Evolutionary conservation across 2,113 vertebrate genomes (phyloP).

Genomic region (Catharus minimus): DNA sequence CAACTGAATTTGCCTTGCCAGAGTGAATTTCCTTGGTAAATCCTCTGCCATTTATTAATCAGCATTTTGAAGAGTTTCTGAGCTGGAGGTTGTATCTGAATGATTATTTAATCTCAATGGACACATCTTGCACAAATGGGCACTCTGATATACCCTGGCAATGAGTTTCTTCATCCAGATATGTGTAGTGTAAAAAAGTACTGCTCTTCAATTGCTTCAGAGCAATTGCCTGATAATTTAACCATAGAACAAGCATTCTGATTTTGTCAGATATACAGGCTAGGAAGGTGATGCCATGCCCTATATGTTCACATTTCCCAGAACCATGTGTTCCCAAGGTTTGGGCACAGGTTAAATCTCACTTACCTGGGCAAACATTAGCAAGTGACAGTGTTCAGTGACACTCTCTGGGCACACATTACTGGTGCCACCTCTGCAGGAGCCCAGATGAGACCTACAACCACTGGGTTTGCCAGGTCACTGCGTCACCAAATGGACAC

Average conservation of each 20-base stretch:
- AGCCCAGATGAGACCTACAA: background rate
- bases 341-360: background rate
- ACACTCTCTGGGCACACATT: background rate
- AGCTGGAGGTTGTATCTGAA: background rate
- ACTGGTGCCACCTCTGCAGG: background rate
- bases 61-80: background rate
- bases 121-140: background rate
- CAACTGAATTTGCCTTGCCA: background rate
- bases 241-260: background rate
- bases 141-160: background rate
- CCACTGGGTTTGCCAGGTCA: accelerated
- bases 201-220: background rate
- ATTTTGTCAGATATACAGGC: background rate
- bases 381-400: background rate
- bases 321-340: accelerated
- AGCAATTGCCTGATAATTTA: background rate
- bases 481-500: background rate
- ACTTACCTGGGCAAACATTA: background rate
- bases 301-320: background rate
- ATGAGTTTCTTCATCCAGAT: background rate
- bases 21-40: background rate
- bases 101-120: background rate
- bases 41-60: background rate
- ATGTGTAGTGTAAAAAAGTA: background rate
- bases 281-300: background rate